Percentiles rank a stretch among this genome's conserved stretches.
phyloP scores from a whole-genome alignment of 2,797 vertebrate species.

The Gorsachius magnificus region DNA sequence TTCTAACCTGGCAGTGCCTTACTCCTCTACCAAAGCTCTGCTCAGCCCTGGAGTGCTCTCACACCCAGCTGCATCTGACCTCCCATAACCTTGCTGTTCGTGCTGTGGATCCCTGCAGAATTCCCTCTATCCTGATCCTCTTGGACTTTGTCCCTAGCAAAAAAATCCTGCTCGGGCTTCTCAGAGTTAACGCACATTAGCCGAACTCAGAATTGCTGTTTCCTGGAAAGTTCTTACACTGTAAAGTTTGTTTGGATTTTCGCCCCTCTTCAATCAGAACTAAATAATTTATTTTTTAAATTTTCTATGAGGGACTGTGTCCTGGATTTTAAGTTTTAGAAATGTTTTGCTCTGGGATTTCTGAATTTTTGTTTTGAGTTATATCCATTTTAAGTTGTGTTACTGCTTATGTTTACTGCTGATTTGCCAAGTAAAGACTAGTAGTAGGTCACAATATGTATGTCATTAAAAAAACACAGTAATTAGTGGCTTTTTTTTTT shows the following conservation, averaged over 20 bases:
- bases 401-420: not conserved
- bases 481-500: not conserved
- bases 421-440: not conserved
- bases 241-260: not conserved
- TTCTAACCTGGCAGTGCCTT: not conserved
- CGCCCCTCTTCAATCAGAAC: not conserved
- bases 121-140: not conserved
- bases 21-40: not conserved
- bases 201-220: not conserved
- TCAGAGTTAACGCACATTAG: not conserved
- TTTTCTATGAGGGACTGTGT: not conserved
- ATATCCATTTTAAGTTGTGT: not conserved
- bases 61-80: not conserved
- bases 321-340: not conserved
- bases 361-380: not conserved
- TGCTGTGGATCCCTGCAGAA: not conserved
- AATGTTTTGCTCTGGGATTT: constrained; percentile 9
- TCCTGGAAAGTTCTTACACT: constrained; percentile 7
- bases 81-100: not conserved
- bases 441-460: not conserved
- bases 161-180: not conserved
- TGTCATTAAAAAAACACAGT: not conserved
- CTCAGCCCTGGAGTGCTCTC: not conserved
- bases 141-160: not conserved
- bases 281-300: not conserved